phyloP scores from a whole-genome alignment of 2,888 invertebrate genomes.

The Zhuqinia jingwanae region DNA sequence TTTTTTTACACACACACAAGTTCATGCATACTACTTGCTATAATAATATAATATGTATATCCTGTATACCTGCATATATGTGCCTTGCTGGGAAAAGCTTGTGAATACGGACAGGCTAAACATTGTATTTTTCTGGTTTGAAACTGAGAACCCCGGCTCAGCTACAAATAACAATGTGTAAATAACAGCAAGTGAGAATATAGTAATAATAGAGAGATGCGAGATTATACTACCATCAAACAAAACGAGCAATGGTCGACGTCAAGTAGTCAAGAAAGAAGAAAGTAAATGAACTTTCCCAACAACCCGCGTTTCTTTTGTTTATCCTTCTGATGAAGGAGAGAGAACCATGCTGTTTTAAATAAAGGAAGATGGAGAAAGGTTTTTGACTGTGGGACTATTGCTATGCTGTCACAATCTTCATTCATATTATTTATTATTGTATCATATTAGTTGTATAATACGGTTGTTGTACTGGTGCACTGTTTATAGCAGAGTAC shows the following conservation, averaged over 20 bases:
- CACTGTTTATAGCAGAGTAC: too few relatives aligned
- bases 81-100: background rate
- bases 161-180: background rate
- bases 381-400: too few relatives aligned
- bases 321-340: background rate
- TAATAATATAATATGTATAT: background rate
- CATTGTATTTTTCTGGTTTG: background rate
- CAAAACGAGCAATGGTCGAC: background rate
- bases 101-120: background rate
- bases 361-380: too few relatives aligned
- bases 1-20: too few relatives aligned
- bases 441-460: too few relatives aligned
- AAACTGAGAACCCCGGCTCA: background rate
- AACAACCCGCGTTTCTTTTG: background rate
- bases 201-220: conserved; percentile 13
- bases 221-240: background rate
- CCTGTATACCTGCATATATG: too few relatives aligned
- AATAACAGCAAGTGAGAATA: too few relatives aligned
- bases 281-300: conserved; percentile 13
- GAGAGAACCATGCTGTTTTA: too few relatives aligned
- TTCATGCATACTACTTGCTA: background rate
- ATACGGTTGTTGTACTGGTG: too few relatives aligned
- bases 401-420: too few relatives aligned
- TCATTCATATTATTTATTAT: too few relatives aligned
- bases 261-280: conserved; percentile 1